These are phyloP conservation scores for Gallinago jamesoni DNA, from an alignment of 2,113 vertebrate species.

Conservation along the genomic window DNA sequence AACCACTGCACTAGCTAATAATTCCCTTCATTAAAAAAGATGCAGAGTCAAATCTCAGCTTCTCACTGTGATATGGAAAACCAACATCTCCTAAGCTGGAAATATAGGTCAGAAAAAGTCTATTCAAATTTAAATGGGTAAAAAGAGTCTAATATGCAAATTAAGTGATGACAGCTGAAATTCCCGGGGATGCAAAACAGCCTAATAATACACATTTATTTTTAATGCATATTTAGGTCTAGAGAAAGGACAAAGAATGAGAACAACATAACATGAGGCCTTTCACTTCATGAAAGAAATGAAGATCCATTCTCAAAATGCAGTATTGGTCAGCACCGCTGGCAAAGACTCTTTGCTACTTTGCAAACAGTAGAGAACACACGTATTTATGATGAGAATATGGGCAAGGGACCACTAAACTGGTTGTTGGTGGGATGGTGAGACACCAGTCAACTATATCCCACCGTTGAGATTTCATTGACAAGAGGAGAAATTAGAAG, in stretches of 20 bases:
- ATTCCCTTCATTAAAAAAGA: conserved; percentile 38
- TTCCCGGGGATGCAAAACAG: background rate
- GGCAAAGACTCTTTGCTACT: background rate
- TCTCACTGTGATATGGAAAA: background rate
- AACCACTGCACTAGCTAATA: background rate
- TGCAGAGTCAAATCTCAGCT: conserved; percentile 12
- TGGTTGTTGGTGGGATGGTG: background rate
- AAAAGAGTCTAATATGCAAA: conserved; percentile 24
- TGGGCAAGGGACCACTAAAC: background rate
- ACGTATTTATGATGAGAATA: background rate
- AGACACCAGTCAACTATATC: background rate
- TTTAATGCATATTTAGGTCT: conserved; percentile 23
- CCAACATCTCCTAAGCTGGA: conserved; percentile 23
- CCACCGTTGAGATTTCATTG: background rate
- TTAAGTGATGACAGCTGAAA: background rate
- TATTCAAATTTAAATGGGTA: background rate
- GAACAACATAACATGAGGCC: background rate
- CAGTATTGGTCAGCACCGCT: background rate
- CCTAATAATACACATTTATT: conserved; percentile 21
- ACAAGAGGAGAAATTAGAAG: background rate
- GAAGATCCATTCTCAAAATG: background rate
- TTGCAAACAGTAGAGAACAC: background rate
- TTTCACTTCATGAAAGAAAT: background rate
- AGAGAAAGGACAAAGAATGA: background rate
- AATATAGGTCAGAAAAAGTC: conserved; percentile 54